A percentile compares a stretch with the other conserved stretches of the same genome.
These are phyloP conservation scores for Drosophila mimica DNA, from an alignment of 2,888 invertebrate genomes.

Conservation along the genomic window DNA sequence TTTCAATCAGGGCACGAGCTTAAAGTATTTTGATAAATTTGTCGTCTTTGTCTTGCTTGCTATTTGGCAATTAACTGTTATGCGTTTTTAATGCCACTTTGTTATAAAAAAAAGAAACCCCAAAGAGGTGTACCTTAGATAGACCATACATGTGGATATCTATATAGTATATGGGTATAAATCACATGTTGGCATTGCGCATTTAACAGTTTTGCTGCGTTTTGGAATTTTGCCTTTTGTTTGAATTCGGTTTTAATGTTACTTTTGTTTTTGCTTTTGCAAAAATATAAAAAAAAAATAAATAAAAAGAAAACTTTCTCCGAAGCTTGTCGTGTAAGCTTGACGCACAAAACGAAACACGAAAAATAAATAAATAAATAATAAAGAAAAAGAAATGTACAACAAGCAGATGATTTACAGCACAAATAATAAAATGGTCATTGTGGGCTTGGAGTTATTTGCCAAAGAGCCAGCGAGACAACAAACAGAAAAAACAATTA, in stretches of 20 bases:
- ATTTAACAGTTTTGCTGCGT: constrained; percentile 65
- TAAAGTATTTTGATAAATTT: constrained; percentile 61
- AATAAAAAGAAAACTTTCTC: constrained; percentile 71
- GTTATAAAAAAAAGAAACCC: constrained; percentile 29
- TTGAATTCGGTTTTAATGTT: constrained; percentile 60
- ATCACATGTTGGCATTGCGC: constrained; percentile 62
- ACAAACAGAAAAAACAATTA: constrained; percentile 3
- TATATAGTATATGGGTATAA: constrained; percentile 22
- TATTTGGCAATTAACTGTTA: constrained; percentile 68
- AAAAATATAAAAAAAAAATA: constrained; percentile 44
- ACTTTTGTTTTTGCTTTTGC: constrained; percentile 59
- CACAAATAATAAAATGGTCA: constrained; percentile 66
- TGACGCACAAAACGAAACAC: constrained; percentile 65
- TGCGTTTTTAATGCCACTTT: constrained; percentile 66
- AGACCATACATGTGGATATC: constrained; percentile 29
- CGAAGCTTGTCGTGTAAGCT: constrained; percentile 73
- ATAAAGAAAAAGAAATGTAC: constrained; percentile 54
- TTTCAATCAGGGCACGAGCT: constrained; percentile 15
- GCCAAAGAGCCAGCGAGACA: constrained; percentile 43
- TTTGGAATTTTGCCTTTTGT: constrained; percentile 63
- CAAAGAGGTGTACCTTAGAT: constrained; percentile 51
- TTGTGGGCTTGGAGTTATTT: constrained; percentile 66
- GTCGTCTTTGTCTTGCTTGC: constrained; percentile 27
- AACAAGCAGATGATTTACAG: constrained; percentile 78
- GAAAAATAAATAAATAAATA: constrained; percentile 29